These are phyloP conservation scores for Pseudocheirus occidentalis DNA, from an alignment of 2,797 vertebrate species.

Conservation along the genomic window DNA sequence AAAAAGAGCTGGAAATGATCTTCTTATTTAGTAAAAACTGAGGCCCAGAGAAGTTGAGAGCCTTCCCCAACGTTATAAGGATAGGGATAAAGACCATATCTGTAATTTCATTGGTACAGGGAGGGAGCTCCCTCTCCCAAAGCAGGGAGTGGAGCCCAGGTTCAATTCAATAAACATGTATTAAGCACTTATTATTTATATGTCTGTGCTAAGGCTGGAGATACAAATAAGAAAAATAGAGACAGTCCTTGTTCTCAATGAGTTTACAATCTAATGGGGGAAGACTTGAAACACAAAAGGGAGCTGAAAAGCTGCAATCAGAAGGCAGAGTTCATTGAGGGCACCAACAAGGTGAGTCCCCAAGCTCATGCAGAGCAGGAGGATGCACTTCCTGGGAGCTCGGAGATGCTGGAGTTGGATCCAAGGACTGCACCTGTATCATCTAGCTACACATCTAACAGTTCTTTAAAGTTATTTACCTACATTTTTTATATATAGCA, in stretches of 20 bases:
- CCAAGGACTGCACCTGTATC: background rate
- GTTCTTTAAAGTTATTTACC: background rate
- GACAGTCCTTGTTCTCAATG: background rate
- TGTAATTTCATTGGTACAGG: background rate
- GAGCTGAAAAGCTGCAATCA: background rate
- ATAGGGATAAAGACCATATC: background rate
- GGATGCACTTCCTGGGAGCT: no score
- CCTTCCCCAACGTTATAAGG: no score
- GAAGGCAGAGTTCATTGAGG: background rate
- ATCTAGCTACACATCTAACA: background rate
- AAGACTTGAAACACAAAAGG: background rate
- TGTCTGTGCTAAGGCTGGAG: background rate
- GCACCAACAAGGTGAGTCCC: background rate
- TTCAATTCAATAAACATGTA: background rate
- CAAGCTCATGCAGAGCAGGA: background rate
- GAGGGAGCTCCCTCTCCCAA: background rate
- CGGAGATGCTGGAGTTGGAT: background rate
- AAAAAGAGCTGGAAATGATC: no score
- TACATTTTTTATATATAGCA: conserved; percentile 47
- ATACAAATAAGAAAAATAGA: background rate
- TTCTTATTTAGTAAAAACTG: background rate
- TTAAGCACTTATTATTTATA: background rate
- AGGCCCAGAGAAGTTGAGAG: no score
- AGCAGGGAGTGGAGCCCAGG: background rate
- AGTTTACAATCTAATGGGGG: background rate